These are phyloP conservation scores for Blennius ocellaris DNA, from an alignment of 2,113 vertebrate genomes.

Conservation along the genomic window DNA sequence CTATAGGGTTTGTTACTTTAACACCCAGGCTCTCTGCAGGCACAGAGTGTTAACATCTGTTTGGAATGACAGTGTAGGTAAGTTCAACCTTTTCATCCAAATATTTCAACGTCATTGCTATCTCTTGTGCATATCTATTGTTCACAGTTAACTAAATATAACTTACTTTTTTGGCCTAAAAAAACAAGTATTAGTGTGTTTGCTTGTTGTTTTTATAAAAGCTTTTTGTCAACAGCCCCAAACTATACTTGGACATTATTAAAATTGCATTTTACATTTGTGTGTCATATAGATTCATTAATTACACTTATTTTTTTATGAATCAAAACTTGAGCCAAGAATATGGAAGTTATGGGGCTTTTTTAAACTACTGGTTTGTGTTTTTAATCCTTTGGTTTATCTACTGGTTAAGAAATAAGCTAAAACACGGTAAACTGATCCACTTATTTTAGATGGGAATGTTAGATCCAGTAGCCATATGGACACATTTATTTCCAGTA, in stretches of 20 bases:
- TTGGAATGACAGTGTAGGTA: neutral
- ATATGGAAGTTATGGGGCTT: neutral
- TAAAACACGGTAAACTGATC: neutral
- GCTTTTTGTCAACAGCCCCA: neutral
- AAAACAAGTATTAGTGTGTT: too few relatives aligned
- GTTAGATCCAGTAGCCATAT: conserved; percentile 14
- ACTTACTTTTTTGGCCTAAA: neutral
- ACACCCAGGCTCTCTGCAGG: neutral
- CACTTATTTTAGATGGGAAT: conserved; percentile 22
- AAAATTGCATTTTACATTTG: neutral
- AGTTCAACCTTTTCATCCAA: neutral
- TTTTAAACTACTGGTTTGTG: neutral
- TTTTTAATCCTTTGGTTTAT: neutral
- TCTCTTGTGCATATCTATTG: neutral
- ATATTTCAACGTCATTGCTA: neutral
- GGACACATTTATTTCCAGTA: conserved; percentile 19
- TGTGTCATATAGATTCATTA: neutral
- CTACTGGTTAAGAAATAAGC: too few relatives aligned
- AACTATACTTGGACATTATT: neutral
- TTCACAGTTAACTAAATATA: neutral
- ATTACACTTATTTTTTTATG: neutral
- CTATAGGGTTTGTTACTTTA: neutral
- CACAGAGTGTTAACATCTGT: neutral
- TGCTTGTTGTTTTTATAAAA: too few relatives aligned
- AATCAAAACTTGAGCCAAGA: too few relatives aligned